Conservation (phyloP, 2,113 vertebrate genomes). For the Rana temporaria region DNA sequence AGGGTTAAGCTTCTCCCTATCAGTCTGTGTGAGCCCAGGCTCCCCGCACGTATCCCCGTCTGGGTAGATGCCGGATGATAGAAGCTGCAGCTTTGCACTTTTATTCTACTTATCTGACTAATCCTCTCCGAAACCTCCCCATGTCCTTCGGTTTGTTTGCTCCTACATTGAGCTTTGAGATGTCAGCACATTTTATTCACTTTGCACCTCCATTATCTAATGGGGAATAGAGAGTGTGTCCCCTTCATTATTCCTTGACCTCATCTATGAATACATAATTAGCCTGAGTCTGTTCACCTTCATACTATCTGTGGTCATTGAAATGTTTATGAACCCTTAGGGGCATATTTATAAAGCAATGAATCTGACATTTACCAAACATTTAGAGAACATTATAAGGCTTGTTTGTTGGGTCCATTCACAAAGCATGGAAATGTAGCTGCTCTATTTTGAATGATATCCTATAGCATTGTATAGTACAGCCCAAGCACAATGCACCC, state of each 20-base stretch:
- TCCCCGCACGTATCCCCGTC: constrained; percentile 57
- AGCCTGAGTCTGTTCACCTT: constrained; percentile 22
- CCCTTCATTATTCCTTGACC: constrained; percentile 52
- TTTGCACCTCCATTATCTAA: constrained; percentile 40
- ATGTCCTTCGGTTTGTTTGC: constrained; percentile 36
- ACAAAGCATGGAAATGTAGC: too few relatives aligned
- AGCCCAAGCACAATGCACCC: too few relatives aligned
- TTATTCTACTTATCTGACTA: constrained; percentile 40
- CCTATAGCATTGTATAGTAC: too few relatives aligned
- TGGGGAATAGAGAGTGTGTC: constrained; percentile 19
- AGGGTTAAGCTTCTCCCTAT: constrained; percentile 27
- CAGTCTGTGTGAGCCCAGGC: background rate
- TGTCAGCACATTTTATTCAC: constrained; percentile 42
- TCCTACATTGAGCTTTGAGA: constrained; percentile 28
- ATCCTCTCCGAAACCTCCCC: constrained; percentile 19
- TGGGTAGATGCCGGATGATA: constrained; percentile 37
- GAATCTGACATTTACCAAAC: too few relatives aligned
- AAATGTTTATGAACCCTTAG: background rate
- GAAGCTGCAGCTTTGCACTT: constrained; percentile 7
- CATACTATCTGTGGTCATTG: background rate
- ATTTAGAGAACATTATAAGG: too few relatives aligned
- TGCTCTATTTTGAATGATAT: too few relatives aligned
- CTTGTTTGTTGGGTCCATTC: too few relatives aligned
- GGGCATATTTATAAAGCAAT: too few relatives aligned
- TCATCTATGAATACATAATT: constrained; percentile 37